Conservation (phyloP, 2,797 vertebrate species). For the Acanthornis magna region DNA sequence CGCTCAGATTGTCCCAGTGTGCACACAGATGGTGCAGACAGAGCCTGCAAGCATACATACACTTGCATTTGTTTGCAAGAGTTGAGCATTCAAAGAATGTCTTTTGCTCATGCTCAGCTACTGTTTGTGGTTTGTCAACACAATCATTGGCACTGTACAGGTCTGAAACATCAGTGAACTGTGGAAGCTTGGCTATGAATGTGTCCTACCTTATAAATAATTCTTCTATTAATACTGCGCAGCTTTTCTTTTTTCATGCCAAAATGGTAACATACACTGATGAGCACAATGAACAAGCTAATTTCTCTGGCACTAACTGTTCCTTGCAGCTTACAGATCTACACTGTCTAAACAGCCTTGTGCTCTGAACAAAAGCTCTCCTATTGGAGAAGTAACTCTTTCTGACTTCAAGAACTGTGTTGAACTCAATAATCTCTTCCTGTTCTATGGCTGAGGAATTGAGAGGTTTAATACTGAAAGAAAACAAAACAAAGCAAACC, state of each 20-base stretch:
- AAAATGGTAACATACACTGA: neutral
- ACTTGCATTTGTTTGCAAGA: neutral
- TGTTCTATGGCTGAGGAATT: neutral
- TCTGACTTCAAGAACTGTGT: neutral
- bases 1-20: neutral
- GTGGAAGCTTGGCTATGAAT: neutral
- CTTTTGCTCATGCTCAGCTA: neutral
- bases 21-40: neutral
- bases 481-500: neutral
- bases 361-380: slow-evolving; percentile 34
- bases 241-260: neutral
- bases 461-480: neutral
- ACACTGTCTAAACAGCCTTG: neutral
- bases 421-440: slow-evolving; percentile 35
- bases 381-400: slow-evolving; percentile 19
- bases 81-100: neutral
- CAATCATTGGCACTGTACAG: neutral
- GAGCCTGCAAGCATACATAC: neutral
- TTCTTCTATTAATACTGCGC: neutral
- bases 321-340: neutral
- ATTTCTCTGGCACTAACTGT: neutral
- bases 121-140: neutral
- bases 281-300: slow-evolving; percentile 10
- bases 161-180: neutral
- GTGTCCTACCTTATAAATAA: neutral